Evolutionary conservation across 2,888 invertebrate species (phyloP), one percentile per base, ranked within the genome.

Genomic region (Tolmerus cingulatus): DNA sequence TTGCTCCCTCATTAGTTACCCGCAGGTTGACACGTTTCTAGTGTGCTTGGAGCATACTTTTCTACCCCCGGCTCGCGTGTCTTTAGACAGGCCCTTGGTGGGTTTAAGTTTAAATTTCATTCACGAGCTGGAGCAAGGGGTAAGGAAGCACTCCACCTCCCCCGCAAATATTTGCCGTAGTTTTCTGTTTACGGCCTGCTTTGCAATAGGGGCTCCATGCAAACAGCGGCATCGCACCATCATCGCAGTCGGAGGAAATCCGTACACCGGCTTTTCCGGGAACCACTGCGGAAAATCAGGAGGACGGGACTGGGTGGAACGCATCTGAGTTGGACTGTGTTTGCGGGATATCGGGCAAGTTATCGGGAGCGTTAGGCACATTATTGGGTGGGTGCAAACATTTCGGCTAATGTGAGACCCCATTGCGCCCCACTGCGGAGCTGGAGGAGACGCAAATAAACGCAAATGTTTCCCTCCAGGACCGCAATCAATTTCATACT

Each of bases 401-500:
- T 66, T 66, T 66, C 66, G 66, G 23, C 27, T 66, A 66, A 57
- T 57, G 19, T 23, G 66, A 23, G 66, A 46, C 16, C 8, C 19
- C 27, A 23, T 12, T 8, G 23, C 2, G 23, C 12, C 14, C 43
- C 14, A 46, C 4, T 12, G 2, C 23, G 7, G 27, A 2, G 66
- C 12, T 16, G 16, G 66, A 66, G 27, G 66, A 27, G 66, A 66
- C 9, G 34, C 37, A 34, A 77, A 40, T 40, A 77, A 77, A 40
- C 37, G 40, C 77, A 77, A 77, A 77, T 77, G 77, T 77, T 77
- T 77, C 23, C 77, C 77, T 77, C 30, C 77, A 40, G 77, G 34
- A 77, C 77, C 77, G 77, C 40, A 37, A 77, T 77, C 77, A 77
- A 77, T 77, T 77, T 77, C 77, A 77, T 77, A 34, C 37, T 77